Evolutionary conservation across 2,888 invertebrate species (phyloP), one percentile per base, ranked within the genome.

Genomic region (Noctua comes): DNA sequence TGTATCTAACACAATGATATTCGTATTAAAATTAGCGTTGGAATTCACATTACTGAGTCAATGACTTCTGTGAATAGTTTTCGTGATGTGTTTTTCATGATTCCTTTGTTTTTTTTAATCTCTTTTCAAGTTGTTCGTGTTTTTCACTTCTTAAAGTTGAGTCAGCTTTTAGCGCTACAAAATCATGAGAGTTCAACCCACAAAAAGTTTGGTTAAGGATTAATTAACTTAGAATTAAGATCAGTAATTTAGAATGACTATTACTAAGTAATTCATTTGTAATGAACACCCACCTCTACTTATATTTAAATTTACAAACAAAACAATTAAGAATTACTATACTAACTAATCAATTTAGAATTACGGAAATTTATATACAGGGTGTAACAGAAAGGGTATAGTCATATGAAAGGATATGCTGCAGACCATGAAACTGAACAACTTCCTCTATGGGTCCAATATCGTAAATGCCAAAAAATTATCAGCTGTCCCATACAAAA

Each of bases 1-100:
- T 83, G 71, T 66, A 21, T 66, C 66, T 72, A 64, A 70, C 31
- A 75, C 87, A 83, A 82, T 75, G 54, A 68, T 62, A 80, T 80
- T 76, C 65, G 65, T 68, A 79, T 82, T 75, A 68, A 59, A 77
- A 85, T 79, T 80, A 78, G 68, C 69, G 51, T 75, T 65, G 73
- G 68, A 76, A 76, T 75, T 82, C 73, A 74, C 76, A 76, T 48
- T n/a, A 54, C 54, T 5, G 24, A 79, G 85, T 83, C 79, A 73
- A 68, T 85, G 80, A 81, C 84, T 80, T 80, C 6, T n/a, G 43
- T 66, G 48, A 75, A 74, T 68, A 73, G 51, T 68, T 76, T 71
- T 65, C 40, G 54, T 78, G 46, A 36, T 72, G n/a, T 65, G 21
- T 73, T 79, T 78, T 86, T 79, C 66, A 64, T 4, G 18, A 73